Conservation (phyloP, 1,140 invertebrate species). For the Muscidifurax raptorellus region DNA sequence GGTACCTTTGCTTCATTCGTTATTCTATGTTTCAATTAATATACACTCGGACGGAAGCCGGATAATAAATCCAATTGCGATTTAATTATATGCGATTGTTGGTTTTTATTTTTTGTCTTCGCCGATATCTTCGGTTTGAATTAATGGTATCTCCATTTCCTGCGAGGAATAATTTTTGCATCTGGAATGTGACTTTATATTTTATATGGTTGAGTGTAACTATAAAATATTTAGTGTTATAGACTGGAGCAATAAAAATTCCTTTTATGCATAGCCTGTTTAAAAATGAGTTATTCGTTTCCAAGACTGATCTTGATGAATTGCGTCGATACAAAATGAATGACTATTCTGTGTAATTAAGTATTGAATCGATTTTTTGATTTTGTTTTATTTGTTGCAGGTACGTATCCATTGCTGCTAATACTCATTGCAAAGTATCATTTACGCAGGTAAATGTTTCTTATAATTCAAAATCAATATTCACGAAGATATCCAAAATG, state of each 20-base stretch:
- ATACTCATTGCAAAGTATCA: background rate
- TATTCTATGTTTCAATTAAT: constrained; percentile 23
- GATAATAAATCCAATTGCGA: no score
- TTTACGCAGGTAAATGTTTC: background rate
- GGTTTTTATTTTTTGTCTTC: no score
- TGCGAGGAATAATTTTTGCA: background rate
- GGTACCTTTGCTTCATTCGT: background rate
- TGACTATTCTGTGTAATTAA: no score
- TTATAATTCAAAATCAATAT: background rate
- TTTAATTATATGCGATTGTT: no score
- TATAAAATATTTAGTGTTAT: no score
- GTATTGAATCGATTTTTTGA: background rate
- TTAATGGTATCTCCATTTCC: no score
- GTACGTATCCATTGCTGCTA: constrained; percentile 11
- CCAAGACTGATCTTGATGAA: background rate
- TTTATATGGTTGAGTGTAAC: background rate
- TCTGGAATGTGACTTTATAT: background rate
- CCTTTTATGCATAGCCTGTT: no score
- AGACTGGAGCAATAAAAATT: no score
- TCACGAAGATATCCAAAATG: no score
- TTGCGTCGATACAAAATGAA: no score
- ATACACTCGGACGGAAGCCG: background rate
- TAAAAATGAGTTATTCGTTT: background rate
- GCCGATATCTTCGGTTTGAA: background rate
- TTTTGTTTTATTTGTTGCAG: constrained; percentile 7